Percentiles rank a stretch among this genome's conserved stretches.
These are phyloP conservation scores for Sebastes miniatus DNA, from an alignment of 2,797 vertebrate genomes.

Conservation along the genomic window DNA sequence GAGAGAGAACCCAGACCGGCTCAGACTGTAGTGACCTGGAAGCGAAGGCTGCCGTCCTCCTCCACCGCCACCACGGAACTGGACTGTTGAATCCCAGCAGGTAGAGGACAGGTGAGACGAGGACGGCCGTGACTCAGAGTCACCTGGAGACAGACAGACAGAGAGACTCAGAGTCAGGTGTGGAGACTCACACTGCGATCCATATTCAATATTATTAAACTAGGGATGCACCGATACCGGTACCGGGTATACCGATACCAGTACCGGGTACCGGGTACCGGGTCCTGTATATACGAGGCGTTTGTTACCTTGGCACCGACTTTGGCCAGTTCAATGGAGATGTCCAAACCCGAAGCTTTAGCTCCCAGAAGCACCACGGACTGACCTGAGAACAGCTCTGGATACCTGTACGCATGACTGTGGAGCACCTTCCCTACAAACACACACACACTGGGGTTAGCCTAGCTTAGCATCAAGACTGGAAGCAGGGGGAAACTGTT, in stretches of 20 bases:
- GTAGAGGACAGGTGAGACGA: constrained; percentile 62
- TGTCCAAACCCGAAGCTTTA: constrained; percentile 83
- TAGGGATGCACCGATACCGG: too few species aligned
- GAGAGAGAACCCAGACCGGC: too few species aligned
- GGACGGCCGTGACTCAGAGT: constrained; percentile 76
- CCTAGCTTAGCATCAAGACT: constrained; percentile 8
- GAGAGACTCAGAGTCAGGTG: background rate
- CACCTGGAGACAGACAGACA: constrained; percentile 60
- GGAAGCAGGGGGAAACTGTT: background rate
- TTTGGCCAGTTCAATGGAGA: constrained; percentile 79
- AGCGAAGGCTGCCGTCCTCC: constrained; percentile 63
- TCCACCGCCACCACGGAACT: constrained; percentile 53
- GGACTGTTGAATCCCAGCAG: constrained; percentile 64
- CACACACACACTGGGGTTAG: background rate
- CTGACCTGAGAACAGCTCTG: constrained; percentile 77
- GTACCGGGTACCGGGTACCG: too few species aligned
- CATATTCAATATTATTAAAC: too few species aligned
- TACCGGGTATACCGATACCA: too few species aligned
- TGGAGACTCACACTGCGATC: too few species aligned
- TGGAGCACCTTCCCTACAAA: constrained; percentile 77
- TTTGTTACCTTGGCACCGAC: constrained; percentile 61
- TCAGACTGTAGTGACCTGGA: constrained; percentile 54
- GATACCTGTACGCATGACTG: constrained; percentile 79
- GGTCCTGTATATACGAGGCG: too few species aligned
- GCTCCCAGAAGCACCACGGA: constrained; percentile 82